Conservation (phyloP, 2,797 vertebrate species). For the Lacerta agilis region DNA sequence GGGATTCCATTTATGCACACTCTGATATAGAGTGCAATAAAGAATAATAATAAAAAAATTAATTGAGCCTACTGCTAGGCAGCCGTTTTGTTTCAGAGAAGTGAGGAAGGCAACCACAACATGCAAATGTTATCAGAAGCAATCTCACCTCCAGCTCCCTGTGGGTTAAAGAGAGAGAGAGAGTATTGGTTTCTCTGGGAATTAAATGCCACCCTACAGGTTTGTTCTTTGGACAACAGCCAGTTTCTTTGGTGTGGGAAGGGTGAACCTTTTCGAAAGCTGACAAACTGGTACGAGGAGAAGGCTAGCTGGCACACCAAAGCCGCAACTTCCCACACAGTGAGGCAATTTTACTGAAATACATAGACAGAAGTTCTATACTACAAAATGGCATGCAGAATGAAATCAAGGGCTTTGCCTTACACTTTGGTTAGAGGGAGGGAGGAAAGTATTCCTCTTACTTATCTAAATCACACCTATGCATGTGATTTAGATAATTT, state of each 20-base stretch:
- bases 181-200: conserved; percentile 23
- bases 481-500: too few species aligned
- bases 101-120: neutral
- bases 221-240: neutral
- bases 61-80: neutral
- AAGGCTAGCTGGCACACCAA: neutral
- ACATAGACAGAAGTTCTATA: neutral
- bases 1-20: neutral
- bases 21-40: neutral
- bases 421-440: neutral
- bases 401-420: neutral
- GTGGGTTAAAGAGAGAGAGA: neutral
- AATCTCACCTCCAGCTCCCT: neutral
- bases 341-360: neutral
- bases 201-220: neutral
- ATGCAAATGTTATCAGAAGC: neutral
- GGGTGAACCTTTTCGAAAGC: neutral
- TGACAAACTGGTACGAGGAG: neutral
- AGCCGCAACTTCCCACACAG: neutral
- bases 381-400: neutral
- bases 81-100: neutral
- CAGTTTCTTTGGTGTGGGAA: conserved; percentile 3
- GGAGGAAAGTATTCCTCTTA: neutral
- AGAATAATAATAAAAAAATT: neutral
- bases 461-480: neutral